Conservation (phyloP, 2,888 invertebrate species). For the Netelia melanura region DNA sequence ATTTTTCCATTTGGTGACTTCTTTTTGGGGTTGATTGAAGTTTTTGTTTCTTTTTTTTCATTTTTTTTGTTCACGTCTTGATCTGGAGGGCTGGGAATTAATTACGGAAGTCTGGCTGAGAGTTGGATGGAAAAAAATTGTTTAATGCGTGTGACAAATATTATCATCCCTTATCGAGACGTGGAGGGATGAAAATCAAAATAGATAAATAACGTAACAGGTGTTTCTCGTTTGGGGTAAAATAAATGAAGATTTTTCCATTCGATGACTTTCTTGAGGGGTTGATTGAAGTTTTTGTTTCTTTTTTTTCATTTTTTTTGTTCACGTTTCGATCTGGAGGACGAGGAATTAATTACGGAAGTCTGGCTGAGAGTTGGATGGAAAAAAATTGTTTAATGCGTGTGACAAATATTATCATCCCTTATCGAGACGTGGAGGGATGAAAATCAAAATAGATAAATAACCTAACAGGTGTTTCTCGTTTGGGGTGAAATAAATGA, state of each 20-base stretch:
- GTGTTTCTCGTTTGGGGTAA: constrained; percentile 17
- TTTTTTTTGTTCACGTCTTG: constrained; percentile 6
- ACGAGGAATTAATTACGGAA: constrained; percentile 31
- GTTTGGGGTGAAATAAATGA: constrained; percentile 13
- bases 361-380: not conserved
- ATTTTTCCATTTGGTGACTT: constrained; percentile 7
- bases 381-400: constrained; percentile 36
- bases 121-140: constrained; percentile 18
- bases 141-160: constrained; percentile 46
- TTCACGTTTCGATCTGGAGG: not conserved
- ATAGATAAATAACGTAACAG: constrained; percentile 10
- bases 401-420: constrained; percentile 48
- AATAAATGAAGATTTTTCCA: constrained; percentile 17
- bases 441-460: constrained; percentile 13
- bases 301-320: not conserved
- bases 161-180: constrained; percentile 16
- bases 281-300: too few relatives aligned
- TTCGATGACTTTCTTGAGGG: not conserved
- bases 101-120: constrained; percentile 5
- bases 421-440: constrained; percentile 2
- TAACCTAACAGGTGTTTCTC: constrained; percentile 23
- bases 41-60: too few relatives aligned
- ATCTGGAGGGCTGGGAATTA: constrained; percentile 10
- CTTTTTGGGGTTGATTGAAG: too few relatives aligned
- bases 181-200: constrained; percentile 29